Evolutionary conservation across 2,888 invertebrate species (phyloP).

Genomic region (Ethmia dodecea): DNA sequence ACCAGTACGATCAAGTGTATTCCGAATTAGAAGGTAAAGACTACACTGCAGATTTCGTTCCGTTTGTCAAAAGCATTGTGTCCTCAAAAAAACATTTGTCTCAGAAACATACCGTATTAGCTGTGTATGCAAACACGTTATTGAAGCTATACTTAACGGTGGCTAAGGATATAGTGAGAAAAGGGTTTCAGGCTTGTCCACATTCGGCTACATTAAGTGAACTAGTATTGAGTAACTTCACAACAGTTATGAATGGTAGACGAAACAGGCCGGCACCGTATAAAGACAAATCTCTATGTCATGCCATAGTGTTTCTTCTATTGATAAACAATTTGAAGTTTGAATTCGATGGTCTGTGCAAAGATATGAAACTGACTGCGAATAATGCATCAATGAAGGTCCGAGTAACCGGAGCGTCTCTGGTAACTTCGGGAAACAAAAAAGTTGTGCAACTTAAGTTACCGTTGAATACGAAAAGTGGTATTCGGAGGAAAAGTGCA

Average conservation of each 20-base stretch:
- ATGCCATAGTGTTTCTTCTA: constrained; percentile 51
- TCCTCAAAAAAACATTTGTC: constrained; percentile 26
- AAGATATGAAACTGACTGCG: constrained; percentile 38
- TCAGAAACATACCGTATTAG: constrained; percentile 33
- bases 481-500: constrained; percentile 42
- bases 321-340: constrained; percentile 53
- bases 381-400: constrained; percentile 40
- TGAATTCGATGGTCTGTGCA: constrained; percentile 42
- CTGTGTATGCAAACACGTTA: constrained; percentile 46
- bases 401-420: constrained; percentile 43
- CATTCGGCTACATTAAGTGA: constrained; percentile 49
- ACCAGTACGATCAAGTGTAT: constrained; percentile 49
- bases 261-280: constrained; percentile 40
- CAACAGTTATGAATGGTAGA: constrained; percentile 30
- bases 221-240: constrained; percentile 43
- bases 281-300: constrained; percentile 57
- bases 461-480: constrained; percentile 32
- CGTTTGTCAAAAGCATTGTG: constrained; percentile 34
- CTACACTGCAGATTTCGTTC: constrained; percentile 28
- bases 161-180: constrained; percentile 39
- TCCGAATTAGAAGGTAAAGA: constrained; percentile 44
- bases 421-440: constrained; percentile 30
- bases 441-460: constrained; percentile 53
- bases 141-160: constrained; percentile 31
- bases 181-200: constrained; percentile 36